These are phyloP conservation scores for Cecidostiba fungosa DNA, from an alignment of 2,888 invertebrate species.

Conservation along the genomic window DNA sequence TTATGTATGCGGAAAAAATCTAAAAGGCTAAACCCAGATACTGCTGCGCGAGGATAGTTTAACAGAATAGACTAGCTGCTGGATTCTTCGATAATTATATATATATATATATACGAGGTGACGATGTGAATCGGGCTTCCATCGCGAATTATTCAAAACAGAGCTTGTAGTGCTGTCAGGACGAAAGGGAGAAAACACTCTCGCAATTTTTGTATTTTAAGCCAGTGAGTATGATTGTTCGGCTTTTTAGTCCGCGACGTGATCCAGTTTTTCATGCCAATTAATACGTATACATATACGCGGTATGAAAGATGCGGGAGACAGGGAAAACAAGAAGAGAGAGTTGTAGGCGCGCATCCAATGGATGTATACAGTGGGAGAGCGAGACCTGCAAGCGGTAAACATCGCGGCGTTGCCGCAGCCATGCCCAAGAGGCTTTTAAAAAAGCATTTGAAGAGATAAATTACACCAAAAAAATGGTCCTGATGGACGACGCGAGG, in stretches of 20 bases:
- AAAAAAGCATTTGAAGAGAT: constrained; percentile 65
- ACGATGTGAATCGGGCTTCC: too few relatives aligned
- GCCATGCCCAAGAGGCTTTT: constrained; percentile 54
- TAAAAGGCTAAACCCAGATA: background rate
- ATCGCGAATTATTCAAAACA: too few relatives aligned
- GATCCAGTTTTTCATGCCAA: background rate
- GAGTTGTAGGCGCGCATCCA: constrained; percentile 20
- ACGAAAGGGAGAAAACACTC: too few relatives aligned
- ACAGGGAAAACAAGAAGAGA: background rate
- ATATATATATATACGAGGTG: too few relatives aligned
- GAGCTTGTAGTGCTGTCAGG: too few relatives aligned
- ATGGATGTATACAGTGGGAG: constrained; percentile 26
- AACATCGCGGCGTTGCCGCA: constrained; percentile 61
- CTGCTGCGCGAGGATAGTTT: background rate
- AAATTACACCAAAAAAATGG: constrained; percentile 65
- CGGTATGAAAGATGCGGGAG: background rate
- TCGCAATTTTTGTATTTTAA: too few relatives aligned
- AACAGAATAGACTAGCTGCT: background rate
- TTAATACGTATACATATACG: background rate
- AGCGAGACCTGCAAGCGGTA: constrained; percentile 39
- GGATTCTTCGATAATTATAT: too few relatives aligned
- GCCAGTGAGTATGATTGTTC: too few relatives aligned
- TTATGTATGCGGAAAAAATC: constrained; percentile 21
- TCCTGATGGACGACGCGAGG: constrained; percentile 58
- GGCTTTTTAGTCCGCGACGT: background rate